Evolutionary conservation across 1,140 invertebrate genomes (phyloP).

Genomic region (Trachymyrmex cornetzi): DNA sequence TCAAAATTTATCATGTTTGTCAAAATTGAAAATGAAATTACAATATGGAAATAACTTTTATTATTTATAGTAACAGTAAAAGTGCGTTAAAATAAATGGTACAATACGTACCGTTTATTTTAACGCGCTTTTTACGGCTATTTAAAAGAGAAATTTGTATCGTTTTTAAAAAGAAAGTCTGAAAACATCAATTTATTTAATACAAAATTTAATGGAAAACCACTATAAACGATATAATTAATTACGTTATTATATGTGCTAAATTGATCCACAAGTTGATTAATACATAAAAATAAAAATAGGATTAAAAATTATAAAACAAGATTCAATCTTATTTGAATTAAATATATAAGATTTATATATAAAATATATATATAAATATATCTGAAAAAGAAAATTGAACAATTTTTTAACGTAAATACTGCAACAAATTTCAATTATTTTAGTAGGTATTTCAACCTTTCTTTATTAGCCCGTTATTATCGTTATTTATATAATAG

Average conservation of each 20-base stretch:
- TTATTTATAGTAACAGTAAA: not conserved
- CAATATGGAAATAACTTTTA: not conserved
- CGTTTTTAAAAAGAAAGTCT: not conserved
- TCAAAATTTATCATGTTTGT: not conserved
- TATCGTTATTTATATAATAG: not conserved
- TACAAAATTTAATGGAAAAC: not conserved
- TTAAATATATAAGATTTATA: not conserved
- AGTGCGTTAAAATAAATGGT: too few species aligned
- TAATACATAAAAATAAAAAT: conserved; percentile 11
- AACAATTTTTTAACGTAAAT: not conserved
- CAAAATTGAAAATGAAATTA: not conserved
- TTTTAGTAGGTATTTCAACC: not conserved
- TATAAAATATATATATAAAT: not conserved
- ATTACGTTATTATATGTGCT: not conserved
- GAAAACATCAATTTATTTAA: not conserved
- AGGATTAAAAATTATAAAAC: not conserved
- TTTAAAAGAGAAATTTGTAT: not conserved
- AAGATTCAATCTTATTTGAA: not conserved
- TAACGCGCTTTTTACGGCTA: not conserved
- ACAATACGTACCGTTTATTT: not conserved
- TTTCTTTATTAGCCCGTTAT: not conserved
- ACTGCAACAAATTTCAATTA: not conserved
- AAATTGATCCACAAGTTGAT: not conserved
- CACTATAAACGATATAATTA: not conserved
- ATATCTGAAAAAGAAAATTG: not conserved